Conservation (phyloP, 1,140 invertebrate genomes). For the Pteromalus puparum region DNA sequence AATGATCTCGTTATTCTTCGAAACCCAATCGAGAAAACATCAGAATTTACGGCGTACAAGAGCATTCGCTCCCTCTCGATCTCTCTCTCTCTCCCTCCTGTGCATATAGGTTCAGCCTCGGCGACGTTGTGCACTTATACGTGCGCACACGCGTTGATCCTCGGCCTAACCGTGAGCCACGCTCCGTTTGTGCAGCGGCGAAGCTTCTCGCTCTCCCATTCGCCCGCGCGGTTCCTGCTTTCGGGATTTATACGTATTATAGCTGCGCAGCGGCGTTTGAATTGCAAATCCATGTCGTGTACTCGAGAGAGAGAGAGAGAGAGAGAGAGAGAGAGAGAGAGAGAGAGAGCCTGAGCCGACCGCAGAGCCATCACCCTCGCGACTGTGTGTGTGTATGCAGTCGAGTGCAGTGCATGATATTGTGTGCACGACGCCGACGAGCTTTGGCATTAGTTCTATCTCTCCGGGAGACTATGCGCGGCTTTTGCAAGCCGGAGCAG, state of each 20-base stretch:
- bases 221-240: slow-evolving; percentile 44
- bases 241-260: slow-evolving; percentile 68
- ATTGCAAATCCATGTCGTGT: slow-evolving; percentile 71
- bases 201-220: slow-evolving; percentile 30
- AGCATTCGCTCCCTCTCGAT: slow-evolving; percentile 60
- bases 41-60: slow-evolving; percentile 62
- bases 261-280: slow-evolving; percentile 64
- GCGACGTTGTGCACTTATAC: slow-evolving; percentile 17
- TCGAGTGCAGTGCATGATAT: slow-evolving; percentile 5
- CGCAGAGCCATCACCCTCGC: not conserved
- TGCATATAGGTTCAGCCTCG: slow-evolving; percentile 14
- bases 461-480: not conserved
- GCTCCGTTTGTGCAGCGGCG: slow-evolving; percentile 41
- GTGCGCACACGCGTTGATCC: slow-evolving; percentile 11
- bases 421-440: not conserved
- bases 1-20: slow-evolving; percentile 70
- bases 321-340: slow-evolving; percentile 26
- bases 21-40: slow-evolving; percentile 62
- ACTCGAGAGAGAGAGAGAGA: slow-evolving; percentile 55
- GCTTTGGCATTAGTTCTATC: slow-evolving; percentile 30
- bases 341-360: not conserved
- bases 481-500: not conserved
- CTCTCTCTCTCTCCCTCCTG: slow-evolving; percentile 14
- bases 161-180: slow-evolving; percentile 33
- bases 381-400: not conserved